A percentile compares a stretch with the other conserved stretches of the same genome.
phyloP scores from a whole-genome alignment of 2,797 vertebrate species.

The Emydoidea blandingii region DNA sequence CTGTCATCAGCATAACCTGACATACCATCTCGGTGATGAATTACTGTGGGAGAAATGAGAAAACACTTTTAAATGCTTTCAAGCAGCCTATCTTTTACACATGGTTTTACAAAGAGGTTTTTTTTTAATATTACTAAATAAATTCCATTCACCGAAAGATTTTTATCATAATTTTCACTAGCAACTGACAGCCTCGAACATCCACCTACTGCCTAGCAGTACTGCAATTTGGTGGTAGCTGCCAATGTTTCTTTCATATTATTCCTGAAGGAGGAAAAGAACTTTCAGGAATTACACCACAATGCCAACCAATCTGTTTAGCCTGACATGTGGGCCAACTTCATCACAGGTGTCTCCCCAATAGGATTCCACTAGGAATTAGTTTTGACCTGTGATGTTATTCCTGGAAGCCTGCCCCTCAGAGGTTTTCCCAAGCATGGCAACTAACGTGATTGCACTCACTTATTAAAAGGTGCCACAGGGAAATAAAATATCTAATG shows the following conservation, averaged over 20 bases:
- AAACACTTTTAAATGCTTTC: not conserved
- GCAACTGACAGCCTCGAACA: not conserved
- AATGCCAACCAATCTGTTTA: fast-evolving
- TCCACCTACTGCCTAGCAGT: not conserved
- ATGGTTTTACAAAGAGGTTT: not conserved
- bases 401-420: not conserved
- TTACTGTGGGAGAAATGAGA: not conserved
- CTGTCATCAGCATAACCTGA: not conserved
- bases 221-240: not conserved
- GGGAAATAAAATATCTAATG: not conserved
- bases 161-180: not conserved
- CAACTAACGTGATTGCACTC: not conserved
- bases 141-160: not conserved
- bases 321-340: not conserved
- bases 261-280: not conserved
- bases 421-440: not conserved
- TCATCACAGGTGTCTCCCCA: not conserved
- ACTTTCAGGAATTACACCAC: not conserved
- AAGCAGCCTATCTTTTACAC: not conserved
- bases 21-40: not conserved
- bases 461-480: not conserved
- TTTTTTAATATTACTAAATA: not conserved
- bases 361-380: not conserved
- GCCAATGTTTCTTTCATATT: not conserved
- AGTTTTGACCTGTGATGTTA: not conserved